phyloP scores from a whole-genome alignment of 2,113 vertebrate genomes.

The Cygnus buccinator region DNA sequence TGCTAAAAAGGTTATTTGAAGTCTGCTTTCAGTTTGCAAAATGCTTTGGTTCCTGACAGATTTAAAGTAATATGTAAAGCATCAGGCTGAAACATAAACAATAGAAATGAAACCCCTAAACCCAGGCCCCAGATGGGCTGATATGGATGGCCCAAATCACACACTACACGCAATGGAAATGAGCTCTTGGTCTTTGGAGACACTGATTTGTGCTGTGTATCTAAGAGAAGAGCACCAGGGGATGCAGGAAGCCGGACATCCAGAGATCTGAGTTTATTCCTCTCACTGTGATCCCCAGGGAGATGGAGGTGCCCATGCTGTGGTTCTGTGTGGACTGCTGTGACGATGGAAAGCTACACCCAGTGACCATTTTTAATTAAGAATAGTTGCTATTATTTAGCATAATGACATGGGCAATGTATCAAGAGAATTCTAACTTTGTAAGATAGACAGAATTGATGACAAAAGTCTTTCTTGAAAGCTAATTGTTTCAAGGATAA shows the following conservation, averaged over 20 bases:
- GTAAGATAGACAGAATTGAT: conserved; percentile 38
- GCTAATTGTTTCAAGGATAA: background rate
- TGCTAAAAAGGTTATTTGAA: conserved; percentile 4
- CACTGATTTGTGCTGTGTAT: background rate
- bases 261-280: background rate
- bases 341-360: conserved; percentile 28
- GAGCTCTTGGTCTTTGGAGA: background rate
- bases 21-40: conserved; percentile 24
- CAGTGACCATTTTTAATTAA: conserved; percentile 56
- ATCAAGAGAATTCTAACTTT: conserved; percentile 35
- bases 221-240: background rate
- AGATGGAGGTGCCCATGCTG: background rate
- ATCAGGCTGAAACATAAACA: conserved; percentile 4
- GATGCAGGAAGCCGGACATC: background rate
- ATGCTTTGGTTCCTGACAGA: conserved; percentile 1
- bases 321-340: background rate
- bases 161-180: background rate
- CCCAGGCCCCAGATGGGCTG: background rate
- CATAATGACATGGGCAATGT: background rate
- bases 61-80: conserved; percentile 14
- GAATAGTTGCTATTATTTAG: conserved; percentile 43
- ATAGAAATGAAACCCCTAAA: background rate
- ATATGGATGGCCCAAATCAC: background rate
- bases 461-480: conserved; percentile 36
- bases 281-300: background rate